Percentiles rank a stretch among this genome's conserved stretches.
Evolutionary conservation across 2,113 vertebrate genomes (phyloP).

Genomic region (Campylomormyrus tamandua): DNA sequence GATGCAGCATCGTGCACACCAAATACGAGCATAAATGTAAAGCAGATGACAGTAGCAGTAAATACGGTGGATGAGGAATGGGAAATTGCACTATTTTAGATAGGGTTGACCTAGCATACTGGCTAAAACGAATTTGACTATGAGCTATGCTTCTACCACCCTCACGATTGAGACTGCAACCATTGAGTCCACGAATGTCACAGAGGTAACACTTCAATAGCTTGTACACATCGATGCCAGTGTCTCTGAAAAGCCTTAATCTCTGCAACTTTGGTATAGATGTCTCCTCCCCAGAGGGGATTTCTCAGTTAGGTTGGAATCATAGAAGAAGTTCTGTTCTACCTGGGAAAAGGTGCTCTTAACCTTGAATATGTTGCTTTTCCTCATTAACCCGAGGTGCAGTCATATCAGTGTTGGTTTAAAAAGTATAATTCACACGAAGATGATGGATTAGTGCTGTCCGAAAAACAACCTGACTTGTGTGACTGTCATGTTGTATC

Average conservation of each 20-base stretch:
- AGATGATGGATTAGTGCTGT: neutral
- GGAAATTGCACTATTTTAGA: constrained; percentile 56
- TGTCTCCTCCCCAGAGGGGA: neutral
- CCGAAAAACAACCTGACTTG: neutral
- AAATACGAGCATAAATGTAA: constrained; percentile 43
- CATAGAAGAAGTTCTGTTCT: neutral
- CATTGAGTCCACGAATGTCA: neutral
- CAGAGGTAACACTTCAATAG: neutral
- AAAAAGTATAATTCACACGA: neutral
- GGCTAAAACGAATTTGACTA: neutral
- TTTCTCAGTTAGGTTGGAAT: neutral
- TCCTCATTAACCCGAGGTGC: neutral
- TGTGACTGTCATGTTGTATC: neutral
- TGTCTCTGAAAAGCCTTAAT: constrained; percentile 19
- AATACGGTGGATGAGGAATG: constrained; percentile 52
- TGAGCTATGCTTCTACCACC: neutral
- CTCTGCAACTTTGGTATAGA: neutral
- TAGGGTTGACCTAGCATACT: constrained; percentile 13
- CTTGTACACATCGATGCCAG: neutral
- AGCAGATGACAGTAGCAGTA: constrained; percentile 17
- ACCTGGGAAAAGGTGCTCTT: neutral
- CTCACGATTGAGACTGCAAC: neutral
- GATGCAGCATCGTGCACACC: constrained; percentile 34
- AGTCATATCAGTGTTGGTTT: neutral
- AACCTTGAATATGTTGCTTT: neutral